phyloP scores from a whole-genome alignment of 2,888 invertebrate species.

The Diaphora mendica region DNA sequence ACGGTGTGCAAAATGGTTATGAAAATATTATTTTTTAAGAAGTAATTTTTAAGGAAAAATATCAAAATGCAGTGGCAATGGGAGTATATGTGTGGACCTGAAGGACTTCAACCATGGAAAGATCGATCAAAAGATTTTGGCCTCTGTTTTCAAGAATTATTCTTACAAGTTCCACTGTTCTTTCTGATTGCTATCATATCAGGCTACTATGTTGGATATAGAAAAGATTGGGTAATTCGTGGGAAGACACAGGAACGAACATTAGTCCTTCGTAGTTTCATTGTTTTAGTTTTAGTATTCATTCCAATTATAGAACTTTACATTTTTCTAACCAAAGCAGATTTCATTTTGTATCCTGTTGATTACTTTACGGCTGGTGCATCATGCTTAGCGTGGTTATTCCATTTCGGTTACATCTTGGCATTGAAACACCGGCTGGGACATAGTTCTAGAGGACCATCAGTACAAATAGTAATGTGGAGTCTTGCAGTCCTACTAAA shows the following conservation, averaged over 20 bases:
- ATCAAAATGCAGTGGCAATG: slow-evolving; percentile 88
- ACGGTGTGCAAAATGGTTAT: slow-evolving; percentile 18
- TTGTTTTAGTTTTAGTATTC: slow-evolving; percentile 88
- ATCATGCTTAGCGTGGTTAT: slow-evolving; percentile 92
- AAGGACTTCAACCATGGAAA: slow-evolving; percentile 90
- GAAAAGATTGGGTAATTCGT: slow-evolving; percentile 87
- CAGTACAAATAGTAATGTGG: slow-evolving; percentile 89
- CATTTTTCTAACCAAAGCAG: slow-evolving; percentile 84
- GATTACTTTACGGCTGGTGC: slow-evolving; percentile 91
- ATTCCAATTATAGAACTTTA: slow-evolving; percentile 90
- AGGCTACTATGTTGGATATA: slow-evolving; percentile 92
- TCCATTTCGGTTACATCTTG: slow-evolving; percentile 92
- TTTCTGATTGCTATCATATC: slow-evolving; percentile 91
- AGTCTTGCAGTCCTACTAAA: slow-evolving; percentile 89
- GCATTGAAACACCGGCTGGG: slow-evolving; percentile 88
- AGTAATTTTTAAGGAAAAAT: slow-evolving; percentile 20
- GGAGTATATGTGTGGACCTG: slow-evolving; percentile 92
- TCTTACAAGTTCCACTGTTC: slow-evolving; percentile 91
- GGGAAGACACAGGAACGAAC: slow-evolving; percentile 88
- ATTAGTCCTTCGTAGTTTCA: slow-evolving; percentile 88
- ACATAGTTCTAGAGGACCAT: slow-evolving; percentile 91
- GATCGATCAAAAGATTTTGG: slow-evolving; percentile 91
- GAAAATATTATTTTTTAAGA: slow-evolving; percentile 9
- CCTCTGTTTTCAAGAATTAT: slow-evolving; percentile 94
- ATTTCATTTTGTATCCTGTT: slow-evolving; percentile 85